Base-by-base conservation (phyloP, 2,888 invertebrate genomes). In the Protonemura montana region DNA sequence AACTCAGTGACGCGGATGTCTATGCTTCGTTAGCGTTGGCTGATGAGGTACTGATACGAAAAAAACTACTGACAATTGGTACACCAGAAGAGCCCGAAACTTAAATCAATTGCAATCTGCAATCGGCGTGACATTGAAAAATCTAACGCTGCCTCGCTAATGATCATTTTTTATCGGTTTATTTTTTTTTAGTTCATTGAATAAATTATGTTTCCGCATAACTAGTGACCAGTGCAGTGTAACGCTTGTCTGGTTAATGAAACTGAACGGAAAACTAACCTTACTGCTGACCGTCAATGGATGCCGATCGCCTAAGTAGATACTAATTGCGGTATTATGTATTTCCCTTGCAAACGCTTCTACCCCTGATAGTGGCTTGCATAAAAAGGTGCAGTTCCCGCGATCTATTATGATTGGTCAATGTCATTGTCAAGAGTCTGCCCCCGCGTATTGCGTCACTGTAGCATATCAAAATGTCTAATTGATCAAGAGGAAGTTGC, bases 101-200 rank as follows among this genome's bases (percentile, higher is more conserved):
- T 3, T 21, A 10, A 59, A 59, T 59, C 59, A 59, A 59, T 59
- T 13, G 59, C 59, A 59, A 59, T 59, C 59, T 10, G 59, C 59
- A 59, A 59, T 59, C 59, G 59, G 59, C 78, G 16, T 78, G 78
- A 78, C 78, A 78, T 78, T 78, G 78, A 78, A 26, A 78, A 78
- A 2, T 16, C 26, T 1, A 78, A 78, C 59, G 13, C 21, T 59
- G 59, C 1, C 59, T 10, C 59, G 13, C 59, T 59, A 59, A 59
- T 59, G 59, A 59, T 59, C 3, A 59, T 59, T 21, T 59, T 78
- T 78, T 78, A 10, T 35, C 3, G 35, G 25, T 13, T 2, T 7
- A 21, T 78, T 25, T 28, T 7, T 78, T 27, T 27, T 78, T 21
- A 28, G 27, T 78, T 27, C 28, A 26, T 25, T 10, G 26, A 25